phyloP scores from a whole-genome alignment of 2,113 vertebrate genomes.

The Aldabrachelys gigantea region DNA sequence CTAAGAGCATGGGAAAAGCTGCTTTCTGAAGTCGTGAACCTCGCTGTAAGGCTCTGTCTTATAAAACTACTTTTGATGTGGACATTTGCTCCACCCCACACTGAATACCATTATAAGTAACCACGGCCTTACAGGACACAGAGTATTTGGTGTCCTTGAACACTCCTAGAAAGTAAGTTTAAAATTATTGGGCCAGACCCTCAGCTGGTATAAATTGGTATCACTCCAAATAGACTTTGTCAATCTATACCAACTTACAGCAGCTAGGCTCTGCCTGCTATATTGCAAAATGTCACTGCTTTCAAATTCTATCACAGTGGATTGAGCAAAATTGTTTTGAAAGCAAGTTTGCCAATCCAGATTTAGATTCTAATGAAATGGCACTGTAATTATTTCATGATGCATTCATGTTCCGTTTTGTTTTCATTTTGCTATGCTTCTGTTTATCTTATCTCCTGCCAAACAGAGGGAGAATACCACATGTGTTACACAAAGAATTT shows the following conservation, averaged over 20 bases:
- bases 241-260: constrained; percentile 58
- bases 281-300: constrained; percentile 50
- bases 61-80: constrained; percentile 79
- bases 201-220: constrained; percentile 63
- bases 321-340: constrained; percentile 63
- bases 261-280: constrained; percentile 47
- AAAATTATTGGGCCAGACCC: constrained; percentile 64
- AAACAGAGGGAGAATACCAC: constrained; percentile 65
- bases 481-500: constrained; percentile 60
- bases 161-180: constrained; percentile 69
- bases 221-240: constrained; percentile 50
- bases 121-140: constrained; percentile 74
- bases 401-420: constrained; percentile 61
- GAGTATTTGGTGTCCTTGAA: constrained; percentile 73
- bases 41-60: constrained; percentile 75
- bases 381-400: constrained; percentile 58
- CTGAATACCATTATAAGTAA: constrained; percentile 78
- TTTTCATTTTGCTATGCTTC: constrained; percentile 70
- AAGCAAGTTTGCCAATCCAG: constrained; percentile 60
- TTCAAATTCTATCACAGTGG: constrained; percentile 56
- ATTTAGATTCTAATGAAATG: constrained; percentile 62
- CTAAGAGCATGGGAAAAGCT: constrained; percentile 71
- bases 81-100: constrained; percentile 73
- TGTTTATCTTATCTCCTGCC: constrained; percentile 74
- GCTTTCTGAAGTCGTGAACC: constrained; percentile 76